Base-by-base conservation (phyloP, 1,140 invertebrate genomes). In the Mactra quadrangularis region DNA sequence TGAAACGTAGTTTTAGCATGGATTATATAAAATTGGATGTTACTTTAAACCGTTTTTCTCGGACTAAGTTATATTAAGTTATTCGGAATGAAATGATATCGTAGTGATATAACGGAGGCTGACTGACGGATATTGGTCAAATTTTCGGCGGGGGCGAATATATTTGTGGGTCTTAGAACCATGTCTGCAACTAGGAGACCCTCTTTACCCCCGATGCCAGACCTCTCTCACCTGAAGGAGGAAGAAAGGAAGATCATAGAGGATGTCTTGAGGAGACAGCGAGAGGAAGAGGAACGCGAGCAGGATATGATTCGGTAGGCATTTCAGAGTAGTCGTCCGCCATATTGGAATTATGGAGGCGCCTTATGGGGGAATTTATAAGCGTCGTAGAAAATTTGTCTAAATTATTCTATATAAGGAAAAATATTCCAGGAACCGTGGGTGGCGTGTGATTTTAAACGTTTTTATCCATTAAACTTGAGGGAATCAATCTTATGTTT, bases 241-340 rank as follows among this genome's bases (percentile, higher is more conserved):
- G 98, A 99, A 93, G 98, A 99, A 94, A 95, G 98, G 92, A 96
- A 96, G 94, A 99, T 99, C 94, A 99, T 99, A 93, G 97, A 99
- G 94, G 96, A 96, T 90, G 98, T 99, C 88, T 97, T 99, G 94
- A 95, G 97, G 94, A 94, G 98, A 86, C 98, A 99, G 93, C 96
- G 96, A 93, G 97, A 98, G 93, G 98, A 99, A 94, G 98, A 99
- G 94, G 96, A 98, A 92, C 95, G 96, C 87, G 98, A 99, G 93
- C 96, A 91, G 81, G 89, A 92, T 74, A 87, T 92, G 68, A 88
- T 92, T 41, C 85, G 90, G 91, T 92, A 77, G 87, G 87, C 41
- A 19, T 22, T n/a, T 29, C 29, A 66, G 64, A 25, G 27, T 25
- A 68, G 33, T 68, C 25, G 38, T 70, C 50, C 79, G 79, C 79